Evolutionary conservation across 1,140 invertebrate genomes (phyloP), one percentile per base, ranked within the genome.

Genomic region (Drosophila navojoa): DNA sequence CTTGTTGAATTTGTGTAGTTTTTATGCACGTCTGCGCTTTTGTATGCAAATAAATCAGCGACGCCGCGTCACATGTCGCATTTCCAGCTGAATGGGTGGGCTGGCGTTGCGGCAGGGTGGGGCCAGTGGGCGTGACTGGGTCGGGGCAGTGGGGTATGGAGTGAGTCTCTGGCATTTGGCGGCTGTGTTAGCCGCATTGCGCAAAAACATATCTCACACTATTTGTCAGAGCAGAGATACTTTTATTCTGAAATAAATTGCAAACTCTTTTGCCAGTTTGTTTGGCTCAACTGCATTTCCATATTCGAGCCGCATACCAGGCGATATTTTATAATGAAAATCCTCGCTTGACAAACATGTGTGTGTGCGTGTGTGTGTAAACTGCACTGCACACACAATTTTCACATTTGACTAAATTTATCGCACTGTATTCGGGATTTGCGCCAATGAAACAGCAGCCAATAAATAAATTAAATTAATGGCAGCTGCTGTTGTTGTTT

Each of bases 401-500:
- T 91, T 87, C 90, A 87, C 90, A 91, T 91, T 91, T 76, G 71
- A 77, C 77, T 71, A 82, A 91, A 91, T 91, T 91, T 91, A 91
- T 91, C 75, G 71, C 77, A 63, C 13, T 68, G 61, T 73, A 81
- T 84, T 86, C 50, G 72, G 84, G 84, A 87, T 87, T 87, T 87
- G 68, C 74, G 70, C 78, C 82, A 87, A 84, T 87, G 78, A 84
- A 78, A 84, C 67, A 74, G 69, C 81, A 81, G 79, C 55, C 80
- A 90, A 91, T 91, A 91, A 90, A 91, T 91, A 91, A 91, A 91
- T 90, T 90, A 81, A 82, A 91, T 84, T 81, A 86, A 91, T 90
- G 86, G 57, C 73, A 60, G 54, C 50, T 54, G 58, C 63, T 62
- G 29, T 53, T 64, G 4, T 7, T 52, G 63, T 66, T 79, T 79